Evolutionary conservation across 2,113 vertebrate genomes (phyloP).

Genomic region (Corythornis vintsioides): DNA sequence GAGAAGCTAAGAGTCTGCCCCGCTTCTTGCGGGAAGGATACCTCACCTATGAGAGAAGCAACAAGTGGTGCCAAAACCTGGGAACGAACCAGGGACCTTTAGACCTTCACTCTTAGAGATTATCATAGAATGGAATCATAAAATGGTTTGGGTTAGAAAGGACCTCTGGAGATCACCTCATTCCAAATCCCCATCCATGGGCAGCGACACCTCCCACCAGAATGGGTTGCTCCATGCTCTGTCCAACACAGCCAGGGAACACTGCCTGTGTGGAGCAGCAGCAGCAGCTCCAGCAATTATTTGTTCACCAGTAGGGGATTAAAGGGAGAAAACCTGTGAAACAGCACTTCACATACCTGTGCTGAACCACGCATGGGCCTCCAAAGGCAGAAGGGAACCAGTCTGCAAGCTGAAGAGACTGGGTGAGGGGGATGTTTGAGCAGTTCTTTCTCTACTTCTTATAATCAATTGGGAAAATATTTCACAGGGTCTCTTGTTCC

Average conservation of each 20-base stretch:
- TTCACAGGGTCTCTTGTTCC: background rate
- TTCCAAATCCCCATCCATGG: background rate
- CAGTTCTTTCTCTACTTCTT: background rate
- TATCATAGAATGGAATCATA: background rate
- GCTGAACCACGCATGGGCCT: background rate
- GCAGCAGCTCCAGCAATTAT: background rate
- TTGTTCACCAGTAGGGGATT: background rate
- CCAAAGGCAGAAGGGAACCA: background rate
- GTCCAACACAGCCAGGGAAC: background rate
- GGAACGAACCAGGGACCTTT: too few species aligned
- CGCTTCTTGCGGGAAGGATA: too few species aligned
- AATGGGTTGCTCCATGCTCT: background rate
- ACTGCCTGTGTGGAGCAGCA: background rate
- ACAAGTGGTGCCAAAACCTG: too few species aligned
- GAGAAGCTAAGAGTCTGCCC: too few species aligned
- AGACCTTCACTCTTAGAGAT: background rate
- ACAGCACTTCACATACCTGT: background rate
- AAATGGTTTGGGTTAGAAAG: background rate
- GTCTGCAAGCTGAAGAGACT: background rate
- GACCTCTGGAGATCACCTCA: background rate
- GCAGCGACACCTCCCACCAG: background rate
- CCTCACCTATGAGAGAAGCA: too few species aligned
- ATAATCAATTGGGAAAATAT: background rate
- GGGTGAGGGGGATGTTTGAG: background rate
- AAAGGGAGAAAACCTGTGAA: background rate